A percentile compares a stretch with the other conserved stretches of the same genome.
Evolutionary conservation across 2,888 invertebrate species (phyloP).

Genomic region (Acanthoscelides obtectus): DNA sequence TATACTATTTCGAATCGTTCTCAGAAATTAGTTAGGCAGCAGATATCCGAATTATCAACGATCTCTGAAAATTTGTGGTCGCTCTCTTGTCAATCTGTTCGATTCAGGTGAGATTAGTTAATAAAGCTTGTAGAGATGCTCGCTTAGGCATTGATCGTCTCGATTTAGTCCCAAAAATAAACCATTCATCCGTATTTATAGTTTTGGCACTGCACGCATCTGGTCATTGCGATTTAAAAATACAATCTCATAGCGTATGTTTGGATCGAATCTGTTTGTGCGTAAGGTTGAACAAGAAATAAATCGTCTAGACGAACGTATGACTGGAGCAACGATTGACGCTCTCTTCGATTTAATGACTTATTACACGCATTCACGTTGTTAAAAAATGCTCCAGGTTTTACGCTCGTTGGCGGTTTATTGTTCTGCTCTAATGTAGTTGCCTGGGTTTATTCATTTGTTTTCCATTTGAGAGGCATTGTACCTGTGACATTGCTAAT

Average conservation of each 20-base stretch:
- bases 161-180: not conserved
- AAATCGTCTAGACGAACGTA: not conserved
- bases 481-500: not conserved
- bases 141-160: not conserved
- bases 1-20: too few species aligned
- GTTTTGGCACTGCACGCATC: not conserved
- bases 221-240: not conserved
- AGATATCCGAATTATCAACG: too few species aligned
- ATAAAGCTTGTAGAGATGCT: not conserved
- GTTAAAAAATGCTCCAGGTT: not conserved
- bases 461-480: not conserved
- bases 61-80: too few species aligned
- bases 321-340: not conserved
- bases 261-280: not conserved
- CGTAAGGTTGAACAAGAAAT: not conserved
- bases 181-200: not conserved
- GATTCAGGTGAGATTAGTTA: not conserved
- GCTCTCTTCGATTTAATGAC: not conserved
- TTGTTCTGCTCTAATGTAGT: not conserved
- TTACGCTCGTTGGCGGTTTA: not conserved
- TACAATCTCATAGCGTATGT: not conserved
- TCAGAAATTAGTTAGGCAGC: too few species aligned
- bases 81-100: not conserved
- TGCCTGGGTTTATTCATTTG: not conserved
- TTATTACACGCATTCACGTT: not conserved